A percentile compares a stretch with the other conserved stretches of the same genome.
phyloP scores from a whole-genome alignment of 2,888 invertebrate genomes.

The Schizaphis graminum region DNA sequence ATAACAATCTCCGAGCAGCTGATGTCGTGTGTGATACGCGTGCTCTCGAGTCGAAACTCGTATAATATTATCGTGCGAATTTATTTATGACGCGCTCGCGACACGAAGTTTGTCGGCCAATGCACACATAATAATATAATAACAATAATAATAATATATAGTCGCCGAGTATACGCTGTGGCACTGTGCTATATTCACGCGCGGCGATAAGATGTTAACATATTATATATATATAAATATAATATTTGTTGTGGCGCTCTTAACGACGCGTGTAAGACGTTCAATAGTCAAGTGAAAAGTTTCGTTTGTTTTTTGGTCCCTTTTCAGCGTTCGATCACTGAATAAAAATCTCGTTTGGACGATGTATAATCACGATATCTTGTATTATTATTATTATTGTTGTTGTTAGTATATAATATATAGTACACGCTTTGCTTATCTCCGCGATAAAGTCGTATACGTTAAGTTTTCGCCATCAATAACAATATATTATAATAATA shows the following conservation, averaged over 20 bases:
- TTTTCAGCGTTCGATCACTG: not conserved
- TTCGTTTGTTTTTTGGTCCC: not conserved
- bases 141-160: not conserved
- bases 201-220: not conserved
- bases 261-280: not conserved
- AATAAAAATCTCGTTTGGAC: not conserved
- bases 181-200: not conserved
- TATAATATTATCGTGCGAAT: not conserved
- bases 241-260: not conserved
- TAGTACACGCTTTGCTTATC: not conserved
- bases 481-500: not conserved
- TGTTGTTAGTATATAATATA: too few relatives aligned
- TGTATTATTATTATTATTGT: not conserved
- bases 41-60: not conserved
- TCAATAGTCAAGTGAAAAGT: not conserved
- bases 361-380: not conserved
- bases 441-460: not conserved
- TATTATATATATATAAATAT: not conserved
- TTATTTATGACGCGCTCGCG: not conserved
- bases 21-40: not conserved
- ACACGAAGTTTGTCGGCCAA: not conserved
- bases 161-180: not conserved
- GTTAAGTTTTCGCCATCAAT: not conserved
- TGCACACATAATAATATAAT: not conserved
- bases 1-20: not conserved